Base-by-base conservation (phyloP, 2,797 vertebrate species). In the Sebastes trivittatus region DNA sequence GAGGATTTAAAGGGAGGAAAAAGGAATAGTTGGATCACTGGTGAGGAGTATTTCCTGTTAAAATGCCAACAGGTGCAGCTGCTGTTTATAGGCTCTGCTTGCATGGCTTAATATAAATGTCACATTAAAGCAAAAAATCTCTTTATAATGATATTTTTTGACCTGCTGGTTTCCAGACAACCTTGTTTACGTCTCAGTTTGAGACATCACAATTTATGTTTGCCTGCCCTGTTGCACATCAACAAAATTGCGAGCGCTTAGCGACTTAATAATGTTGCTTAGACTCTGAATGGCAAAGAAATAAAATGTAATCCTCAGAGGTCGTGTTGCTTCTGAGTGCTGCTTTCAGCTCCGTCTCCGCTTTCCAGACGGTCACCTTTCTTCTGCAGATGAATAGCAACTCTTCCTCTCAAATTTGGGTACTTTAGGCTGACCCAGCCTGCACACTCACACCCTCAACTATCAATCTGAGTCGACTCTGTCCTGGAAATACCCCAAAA, bases 341-440 rank as follows among this genome's bases (percentile, higher is more conserved):
- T 22, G 64, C 3, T 27, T 36, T 32, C 63, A 25, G 54, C 55
- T 54, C 7, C 4, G 58, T 69, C 86, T 82, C 59, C 0, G 0
- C 7, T 74, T 81, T 72, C 74, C 69, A 82, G 60, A 80, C 22
- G 13, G 87, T 79, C 75, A 85, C 74, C 68, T 77, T 84, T 59
- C 62, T 38, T 29, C 36, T n/a, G 3, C 60, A 62, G 73, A 89
- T 66, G 65, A 72, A 77, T 16, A 56, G 14, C 2, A 77, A 23
- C 34, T 34, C 23, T 29, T 22, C 16, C 29, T 72, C 38, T 76
- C 22, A 38, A n/a, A n/a, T 6, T 34, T 42, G 36, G 30, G 30
- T 34, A 22, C 11, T 29, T 82, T 46, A 10, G 63, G 36, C 52
- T 59, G 59, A 18, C 27, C 49, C 18, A 7, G 23, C 8, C 23